Conservation (phyloP, 2,113 vertebrate species). For the Hyla sarda region DNA sequence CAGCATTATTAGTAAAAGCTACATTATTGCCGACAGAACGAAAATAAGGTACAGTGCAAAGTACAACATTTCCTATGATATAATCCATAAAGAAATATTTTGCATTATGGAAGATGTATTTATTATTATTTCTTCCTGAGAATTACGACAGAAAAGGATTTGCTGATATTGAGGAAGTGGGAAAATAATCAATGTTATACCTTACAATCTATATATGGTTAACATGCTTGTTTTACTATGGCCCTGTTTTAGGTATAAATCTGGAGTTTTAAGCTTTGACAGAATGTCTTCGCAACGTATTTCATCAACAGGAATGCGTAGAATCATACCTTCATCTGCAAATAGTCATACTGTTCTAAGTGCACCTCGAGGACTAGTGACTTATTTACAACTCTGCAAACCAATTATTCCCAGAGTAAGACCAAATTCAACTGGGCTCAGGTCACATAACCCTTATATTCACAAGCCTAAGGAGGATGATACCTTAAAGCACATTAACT, state of each 20-base stretch:
- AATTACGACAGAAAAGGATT: background rate
- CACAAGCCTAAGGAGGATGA: background rate
- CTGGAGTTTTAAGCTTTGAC: background rate
- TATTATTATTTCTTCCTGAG: background rate
- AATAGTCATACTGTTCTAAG: background rate
- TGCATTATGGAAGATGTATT: too few relatives aligned
- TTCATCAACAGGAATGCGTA: background rate
- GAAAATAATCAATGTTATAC: background rate
- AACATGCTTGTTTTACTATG: background rate
- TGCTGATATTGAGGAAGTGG: too few relatives aligned
- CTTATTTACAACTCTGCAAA: constrained; percentile 47
- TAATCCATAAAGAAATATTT: too few relatives aligned
- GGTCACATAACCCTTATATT: background rate
- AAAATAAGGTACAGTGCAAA: too few relatives aligned
- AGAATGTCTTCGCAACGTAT: background rate
- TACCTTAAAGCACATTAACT: background rate
- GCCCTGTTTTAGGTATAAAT: background rate
- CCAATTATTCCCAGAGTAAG: constrained; percentile 23
- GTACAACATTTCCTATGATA: too few relatives aligned
- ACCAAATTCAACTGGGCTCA: background rate
- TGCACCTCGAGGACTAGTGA: constrained; percentile 17
- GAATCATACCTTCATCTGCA: background rate
- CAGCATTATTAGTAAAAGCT: too few relatives aligned
- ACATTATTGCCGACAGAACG: too few relatives aligned
- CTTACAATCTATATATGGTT: background rate